Percentiles rank a stretch among this genome's conserved stretches.
Conservation (phyloP, 1,140 invertebrate genomes). For the Seison nebaliae region DNA sequence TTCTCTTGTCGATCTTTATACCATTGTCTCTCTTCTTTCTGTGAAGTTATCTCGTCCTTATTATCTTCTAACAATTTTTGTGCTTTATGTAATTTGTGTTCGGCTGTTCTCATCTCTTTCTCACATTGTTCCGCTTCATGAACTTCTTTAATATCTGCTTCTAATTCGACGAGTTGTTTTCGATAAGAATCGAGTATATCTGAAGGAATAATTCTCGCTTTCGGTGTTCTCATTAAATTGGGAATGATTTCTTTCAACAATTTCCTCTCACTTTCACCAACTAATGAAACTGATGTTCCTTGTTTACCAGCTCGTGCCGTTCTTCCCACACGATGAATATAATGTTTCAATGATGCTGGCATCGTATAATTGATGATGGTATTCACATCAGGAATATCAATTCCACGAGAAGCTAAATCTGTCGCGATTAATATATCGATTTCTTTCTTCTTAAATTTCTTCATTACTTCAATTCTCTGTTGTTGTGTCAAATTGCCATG, state of each 20-base stretch:
- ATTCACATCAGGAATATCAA: conserved; percentile 80
- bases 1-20: too few species aligned
- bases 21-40: too few species aligned
- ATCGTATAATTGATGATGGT: conserved; percentile 83
- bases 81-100: too few species aligned
- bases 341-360: conserved; percentile 70
- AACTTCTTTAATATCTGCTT: background rate
- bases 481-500: conserved; percentile 80
- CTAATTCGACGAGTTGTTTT: conserved; percentile 1
- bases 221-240: conserved; percentile 8
- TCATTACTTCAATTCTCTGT: conserved; percentile 56
- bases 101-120: conserved; percentile 11
- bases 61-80: too few species aligned
- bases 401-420: conserved; percentile 74
- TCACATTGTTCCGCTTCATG: conserved; percentile 2
- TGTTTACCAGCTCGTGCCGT: conserved; percentile 61
- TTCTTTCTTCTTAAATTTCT: conserved; percentile 56
- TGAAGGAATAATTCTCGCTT: conserved; percentile 3
- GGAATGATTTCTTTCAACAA: conserved; percentile 11
- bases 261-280: conserved; percentile 1
- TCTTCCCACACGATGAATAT: conserved; percentile 71
- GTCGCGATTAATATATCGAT: conserved; percentile 74
- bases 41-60: too few species aligned
- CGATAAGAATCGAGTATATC: conserved; percentile 9
- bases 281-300: conserved; percentile 17